Evolutionary conservation across 2,888 invertebrate genomes (phyloP).

Genomic region (Corbicula japonica): DNA sequence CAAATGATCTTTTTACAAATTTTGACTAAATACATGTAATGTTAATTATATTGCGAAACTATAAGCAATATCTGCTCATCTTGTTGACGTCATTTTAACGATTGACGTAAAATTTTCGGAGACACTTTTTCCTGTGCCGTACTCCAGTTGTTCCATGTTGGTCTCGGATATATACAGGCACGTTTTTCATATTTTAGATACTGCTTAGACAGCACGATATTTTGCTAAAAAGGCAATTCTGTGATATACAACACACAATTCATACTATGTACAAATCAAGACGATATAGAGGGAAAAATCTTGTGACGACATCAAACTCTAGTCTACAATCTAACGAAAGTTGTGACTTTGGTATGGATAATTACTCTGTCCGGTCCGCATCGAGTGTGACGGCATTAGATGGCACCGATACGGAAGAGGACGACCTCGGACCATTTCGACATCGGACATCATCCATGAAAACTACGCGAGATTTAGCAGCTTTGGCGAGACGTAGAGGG

Average conservation of each 20-base stretch:
- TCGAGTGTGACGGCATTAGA: conserved; percentile 74
- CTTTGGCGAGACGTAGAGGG: conserved; percentile 78
- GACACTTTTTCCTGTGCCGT: no score
- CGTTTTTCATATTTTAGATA: conserved; percentile 68
- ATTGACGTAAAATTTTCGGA: no score
- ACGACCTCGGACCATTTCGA: conserved; percentile 67
- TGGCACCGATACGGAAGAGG: conserved; percentile 57
- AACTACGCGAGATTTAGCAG: conserved; percentile 81
- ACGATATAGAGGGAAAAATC: conserved; percentile 16
- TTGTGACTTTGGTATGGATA: conserved; percentile 68
- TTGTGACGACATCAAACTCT: conserved; percentile 48
- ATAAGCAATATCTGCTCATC: no score
- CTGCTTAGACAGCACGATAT: conserved; percentile 80
- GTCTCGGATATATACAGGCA: no score
- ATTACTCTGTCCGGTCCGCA: conserved; percentile 72
- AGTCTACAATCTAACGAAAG: conserved; percentile 62
- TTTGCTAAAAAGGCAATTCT: conserved; percentile 79
- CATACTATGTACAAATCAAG: conserved; percentile 64
- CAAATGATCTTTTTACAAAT: no score
- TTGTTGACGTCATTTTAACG: no score
- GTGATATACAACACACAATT: conserved; percentile 80
- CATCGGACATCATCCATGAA: conserved; percentile 80
- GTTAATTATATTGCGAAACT: no score
- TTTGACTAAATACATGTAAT: no score
- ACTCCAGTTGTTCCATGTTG: no score